phyloP scores from a whole-genome alignment of 2,888 invertebrate genomes.

The Trissonchulus sp. region DNA sequence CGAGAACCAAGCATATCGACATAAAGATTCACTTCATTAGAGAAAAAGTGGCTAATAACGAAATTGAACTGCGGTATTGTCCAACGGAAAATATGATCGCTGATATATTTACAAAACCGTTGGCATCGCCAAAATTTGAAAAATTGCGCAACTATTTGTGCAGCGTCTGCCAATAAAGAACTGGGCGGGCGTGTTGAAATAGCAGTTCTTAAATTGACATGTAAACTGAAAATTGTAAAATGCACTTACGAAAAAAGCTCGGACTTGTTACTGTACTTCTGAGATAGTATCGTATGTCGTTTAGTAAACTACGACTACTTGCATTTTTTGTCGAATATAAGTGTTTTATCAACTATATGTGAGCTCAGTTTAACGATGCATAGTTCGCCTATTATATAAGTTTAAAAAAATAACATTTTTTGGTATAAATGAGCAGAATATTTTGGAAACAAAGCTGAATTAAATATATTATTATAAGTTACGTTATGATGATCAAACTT shows the following conservation, averaged over 20 bases:
- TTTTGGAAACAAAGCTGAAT: too few species aligned
- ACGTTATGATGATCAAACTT: too few species aligned
- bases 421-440: too few species aligned
- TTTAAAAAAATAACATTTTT: too few species aligned
- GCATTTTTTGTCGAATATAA: background rate
- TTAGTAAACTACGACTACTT: background rate
- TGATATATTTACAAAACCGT: background rate
- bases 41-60: background rate
- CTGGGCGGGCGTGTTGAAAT: conserved; percentile 3
- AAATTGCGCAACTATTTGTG: background rate
- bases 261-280: too few species aligned
- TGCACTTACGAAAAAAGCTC: too few species aligned
- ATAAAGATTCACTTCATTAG: background rate
- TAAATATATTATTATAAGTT: too few species aligned
- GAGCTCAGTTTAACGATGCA: too few species aligned
- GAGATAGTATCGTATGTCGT: too few species aligned
- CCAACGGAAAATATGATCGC: background rate
- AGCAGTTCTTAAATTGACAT: background rate
- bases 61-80: background rate
- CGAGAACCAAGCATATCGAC: background rate
- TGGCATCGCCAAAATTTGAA: background rate
- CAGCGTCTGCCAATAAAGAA: background rate
- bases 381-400: too few species aligned
- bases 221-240: too few species aligned
- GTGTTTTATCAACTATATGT: background rate